Base-by-base conservation (phyloP, 1,140 invertebrate genomes). In the Aphis craccivora region DNA sequence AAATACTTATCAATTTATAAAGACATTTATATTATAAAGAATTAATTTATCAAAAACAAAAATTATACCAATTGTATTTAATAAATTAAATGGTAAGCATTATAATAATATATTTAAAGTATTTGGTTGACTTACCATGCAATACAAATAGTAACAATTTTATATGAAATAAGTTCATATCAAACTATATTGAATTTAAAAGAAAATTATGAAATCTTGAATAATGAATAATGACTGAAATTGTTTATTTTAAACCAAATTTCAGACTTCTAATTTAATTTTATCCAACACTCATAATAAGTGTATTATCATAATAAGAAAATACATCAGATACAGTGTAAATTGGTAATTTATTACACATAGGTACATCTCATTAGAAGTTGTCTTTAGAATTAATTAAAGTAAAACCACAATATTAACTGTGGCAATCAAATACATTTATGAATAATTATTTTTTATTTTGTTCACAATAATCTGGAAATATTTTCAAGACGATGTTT, bases 361-460 rank as follows among this genome's bases (percentile, higher is more conserved):
- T 51, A 51, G 86, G 5, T 55, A 89, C 45, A 89, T 22, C 8
- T 88, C 20, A 53, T 51, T 37, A 51, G 22, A 8, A 53, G 37
- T 55, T 25, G 40, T 88, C 18, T n/a, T 88, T 48, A 0, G 51
- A 55, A 40, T 89, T 2, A 55, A 89, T 25, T 53, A 30, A 55
- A 89, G 48, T 51, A 88, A 86, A 86, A 4, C 0, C 8, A 86
- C 43, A 86, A 88, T 37, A 53, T 53, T 18, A 89, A 87, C 25
- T n/a, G 25, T 48, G 30, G 18, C 7, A n/a, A 48, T n/a, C 18
- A 87, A 48, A 87, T 86, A 6, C 48, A 86, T 86, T 48, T 87
- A 87, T 35, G 35, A 87, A 48, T 87, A 87, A 35, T 88, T 23
- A 45, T 86, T 86, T 88, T 88, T 53, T 88, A 51, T 88, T 51